These are phyloP conservation scores for Calycopis cecrops DNA, from an alignment of 1,140 invertebrate genomes.

Conservation along the genomic window DNA sequence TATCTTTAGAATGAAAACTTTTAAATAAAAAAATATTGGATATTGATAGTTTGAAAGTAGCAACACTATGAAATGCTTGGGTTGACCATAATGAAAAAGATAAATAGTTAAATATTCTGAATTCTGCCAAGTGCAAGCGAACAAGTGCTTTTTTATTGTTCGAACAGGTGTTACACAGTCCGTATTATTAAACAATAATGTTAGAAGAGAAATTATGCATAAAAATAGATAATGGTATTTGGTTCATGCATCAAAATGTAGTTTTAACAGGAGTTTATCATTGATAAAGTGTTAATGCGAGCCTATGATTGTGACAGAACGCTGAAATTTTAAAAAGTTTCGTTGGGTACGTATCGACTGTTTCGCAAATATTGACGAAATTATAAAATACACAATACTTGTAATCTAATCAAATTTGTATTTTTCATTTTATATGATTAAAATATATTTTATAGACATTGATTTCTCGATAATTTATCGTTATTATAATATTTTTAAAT, in stretches of 20 bases:
- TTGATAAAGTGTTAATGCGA: background rate
- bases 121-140: background rate
- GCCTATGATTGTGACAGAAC: background rate
- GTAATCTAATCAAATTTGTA: no score
- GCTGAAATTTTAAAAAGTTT: constrained; percentile 9
- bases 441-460: no score
- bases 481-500: background rate
- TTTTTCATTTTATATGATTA: no score
- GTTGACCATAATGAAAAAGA: background rate
- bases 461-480: no score
- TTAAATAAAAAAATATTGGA: no score
- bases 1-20: no score
- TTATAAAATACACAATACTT: background rate
- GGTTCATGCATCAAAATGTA: background rate
- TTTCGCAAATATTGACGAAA: background rate
- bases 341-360: background rate
- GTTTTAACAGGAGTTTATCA: background rate
- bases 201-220: background rate
- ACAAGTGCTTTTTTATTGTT: constrained; percentile 4
- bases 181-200: background rate
- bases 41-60: no score
- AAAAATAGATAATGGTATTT: background rate
- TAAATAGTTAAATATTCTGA: background rate
- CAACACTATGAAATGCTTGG: no score
- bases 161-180: background rate